These are phyloP conservation scores for Grammomys surdaster DNA, from an alignment of 2,113 vertebrate genomes.

Conservation along the genomic window DNA sequence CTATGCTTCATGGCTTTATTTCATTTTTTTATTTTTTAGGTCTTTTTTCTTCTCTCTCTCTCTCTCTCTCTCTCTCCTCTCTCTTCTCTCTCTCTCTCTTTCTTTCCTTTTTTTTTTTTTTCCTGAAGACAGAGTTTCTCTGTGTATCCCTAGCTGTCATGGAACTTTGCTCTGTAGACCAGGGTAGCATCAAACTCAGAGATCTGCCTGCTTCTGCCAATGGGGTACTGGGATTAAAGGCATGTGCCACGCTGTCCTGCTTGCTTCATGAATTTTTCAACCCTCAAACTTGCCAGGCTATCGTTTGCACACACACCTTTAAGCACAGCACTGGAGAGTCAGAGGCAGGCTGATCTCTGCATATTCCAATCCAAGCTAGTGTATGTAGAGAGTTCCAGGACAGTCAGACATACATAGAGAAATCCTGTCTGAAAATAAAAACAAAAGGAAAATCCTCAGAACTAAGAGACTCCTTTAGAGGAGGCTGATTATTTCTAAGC, in stretches of 20 bases:
- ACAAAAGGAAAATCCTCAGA: not conserved
- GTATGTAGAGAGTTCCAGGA: not conserved
- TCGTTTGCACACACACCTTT: not conserved
- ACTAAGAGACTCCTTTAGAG: not conserved
- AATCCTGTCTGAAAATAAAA: not conserved
- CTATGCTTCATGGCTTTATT: not conserved
- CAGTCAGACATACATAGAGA: not conserved
- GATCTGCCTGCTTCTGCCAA: not conserved
- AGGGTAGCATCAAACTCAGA: not conserved
- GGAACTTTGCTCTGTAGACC: not conserved
- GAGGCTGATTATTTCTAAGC: slow-evolving; percentile 19
- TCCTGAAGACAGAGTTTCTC: too few relatives aligned
- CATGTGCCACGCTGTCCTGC: not conserved
- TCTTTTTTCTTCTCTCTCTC: not conserved
- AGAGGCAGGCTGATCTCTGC: not conserved
- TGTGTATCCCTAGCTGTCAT: not conserved
- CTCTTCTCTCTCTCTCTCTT: too few relatives aligned
- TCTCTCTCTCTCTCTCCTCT: too few relatives aligned
- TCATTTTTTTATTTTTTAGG: not conserved
- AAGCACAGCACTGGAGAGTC: not conserved
- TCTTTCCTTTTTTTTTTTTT: not conserved
- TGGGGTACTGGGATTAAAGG: not conserved
- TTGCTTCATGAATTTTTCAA: not conserved
- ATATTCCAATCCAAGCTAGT: not conserved
- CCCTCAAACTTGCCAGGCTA: not conserved